Conservation (phyloP, 1,140 invertebrate genomes). For the Bemisia tabaci region DNA sequence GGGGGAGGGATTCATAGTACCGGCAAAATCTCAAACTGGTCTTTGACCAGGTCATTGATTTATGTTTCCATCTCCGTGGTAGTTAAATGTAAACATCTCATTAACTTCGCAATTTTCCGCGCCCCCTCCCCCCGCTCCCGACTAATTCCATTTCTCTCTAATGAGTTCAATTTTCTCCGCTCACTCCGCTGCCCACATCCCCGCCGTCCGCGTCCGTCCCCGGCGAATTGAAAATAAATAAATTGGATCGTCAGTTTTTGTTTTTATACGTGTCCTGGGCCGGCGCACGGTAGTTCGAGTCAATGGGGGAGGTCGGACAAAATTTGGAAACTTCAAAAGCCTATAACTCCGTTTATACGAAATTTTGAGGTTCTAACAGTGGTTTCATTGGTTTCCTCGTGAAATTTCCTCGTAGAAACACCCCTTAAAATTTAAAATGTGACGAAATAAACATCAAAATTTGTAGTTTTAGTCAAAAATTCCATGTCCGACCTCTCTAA, state of each 20-base stretch:
- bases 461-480: too few species aligned
- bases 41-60: background rate
- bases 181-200: background rate
- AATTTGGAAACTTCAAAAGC: too few species aligned
- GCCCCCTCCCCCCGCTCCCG: background rate
- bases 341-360: too few species aligned
- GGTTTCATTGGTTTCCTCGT: too few species aligned
- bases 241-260: background rate
- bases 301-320: too few species aligned
- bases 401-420: too few species aligned
- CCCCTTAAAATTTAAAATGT: too few species aligned
- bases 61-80: background rate
- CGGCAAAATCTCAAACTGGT: background rate
- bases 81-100: background rate
- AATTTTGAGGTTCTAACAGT: too few species aligned
- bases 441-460: too few species aligned
- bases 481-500: too few species aligned
- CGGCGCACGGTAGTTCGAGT: too few species aligned
- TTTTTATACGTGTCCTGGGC: too few species aligned
- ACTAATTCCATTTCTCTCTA: background rate
- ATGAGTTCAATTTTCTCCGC: background rate
- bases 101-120: background rate
- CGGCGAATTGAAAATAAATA: background rate
- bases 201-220: background rate
- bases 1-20: background rate